Conservation (phyloP, 2,113 vertebrate genomes). For the Pachyramphus minor region DNA sequence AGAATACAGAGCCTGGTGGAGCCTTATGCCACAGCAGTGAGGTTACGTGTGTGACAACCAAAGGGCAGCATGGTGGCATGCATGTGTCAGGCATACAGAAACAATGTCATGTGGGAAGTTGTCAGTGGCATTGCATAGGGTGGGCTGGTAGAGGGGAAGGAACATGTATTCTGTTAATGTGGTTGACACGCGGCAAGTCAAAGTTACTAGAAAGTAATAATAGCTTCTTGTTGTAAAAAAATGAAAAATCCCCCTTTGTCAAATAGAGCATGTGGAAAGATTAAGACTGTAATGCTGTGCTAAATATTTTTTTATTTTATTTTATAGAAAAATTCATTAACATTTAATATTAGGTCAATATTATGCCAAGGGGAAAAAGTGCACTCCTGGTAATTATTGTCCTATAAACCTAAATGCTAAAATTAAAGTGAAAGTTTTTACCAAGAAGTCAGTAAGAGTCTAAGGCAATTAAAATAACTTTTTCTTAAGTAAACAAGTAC, state of each 20-base stretch:
- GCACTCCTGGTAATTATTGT: constrained; percentile 21
- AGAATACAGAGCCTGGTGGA: not conserved
- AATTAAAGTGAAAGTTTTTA: not conserved
- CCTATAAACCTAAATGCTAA: constrained; percentile 47
- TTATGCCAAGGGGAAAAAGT: constrained; percentile 19
- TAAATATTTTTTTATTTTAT: not conserved
- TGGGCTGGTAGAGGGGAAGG: not conserved
- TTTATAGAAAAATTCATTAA: not conserved
- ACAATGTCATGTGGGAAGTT: not conserved
- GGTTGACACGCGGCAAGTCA: not conserved
- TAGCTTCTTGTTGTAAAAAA: not conserved
- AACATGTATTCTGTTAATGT: not conserved
- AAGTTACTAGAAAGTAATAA: not conserved
- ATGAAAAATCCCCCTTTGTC: not conserved
- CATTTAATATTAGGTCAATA: constrained; percentile 11
- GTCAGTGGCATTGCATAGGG: not conserved
- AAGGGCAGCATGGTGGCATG: not conserved
- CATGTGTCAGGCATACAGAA: fast-evolving
- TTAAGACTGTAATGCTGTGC: not conserved
- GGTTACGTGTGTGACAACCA: not conserved
- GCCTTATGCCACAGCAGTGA: not conserved
- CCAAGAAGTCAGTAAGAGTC: not conserved
- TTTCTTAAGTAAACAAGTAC: not conserved
- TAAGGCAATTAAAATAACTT: not conserved
- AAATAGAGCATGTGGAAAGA: not conserved